Evolutionary conservation across 2,113 vertebrate genomes (phyloP).

Genomic region (Picathartes gymnocephalus): DNA sequence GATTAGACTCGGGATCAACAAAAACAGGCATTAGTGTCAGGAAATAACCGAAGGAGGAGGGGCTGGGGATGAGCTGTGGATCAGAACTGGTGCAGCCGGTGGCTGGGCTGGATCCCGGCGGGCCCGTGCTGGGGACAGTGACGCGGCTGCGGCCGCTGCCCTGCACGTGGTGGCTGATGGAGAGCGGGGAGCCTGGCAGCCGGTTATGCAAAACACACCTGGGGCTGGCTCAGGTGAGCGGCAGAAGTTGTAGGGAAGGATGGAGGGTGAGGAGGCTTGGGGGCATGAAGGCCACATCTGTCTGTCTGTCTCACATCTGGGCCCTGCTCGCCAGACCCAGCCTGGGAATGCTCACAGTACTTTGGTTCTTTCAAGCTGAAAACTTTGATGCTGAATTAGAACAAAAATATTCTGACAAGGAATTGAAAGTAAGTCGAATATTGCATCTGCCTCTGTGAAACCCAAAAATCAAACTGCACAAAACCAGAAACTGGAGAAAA

Average conservation of each 20-base stretch:
- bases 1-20: background rate
- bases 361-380: background rate
- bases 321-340: background rate
- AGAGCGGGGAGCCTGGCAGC: background rate
- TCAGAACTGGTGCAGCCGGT: background rate
- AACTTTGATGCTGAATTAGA: background rate
- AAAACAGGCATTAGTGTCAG: background rate
- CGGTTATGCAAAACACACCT: background rate
- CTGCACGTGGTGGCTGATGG: background rate
- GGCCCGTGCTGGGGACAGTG: background rate
- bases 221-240: background rate
- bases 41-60: background rate
- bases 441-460: background rate
- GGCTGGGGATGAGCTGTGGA: background rate
- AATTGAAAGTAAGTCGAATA: background rate
- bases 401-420: background rate
- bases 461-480: background rate
- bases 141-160: background rate
- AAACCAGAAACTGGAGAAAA: background rate
- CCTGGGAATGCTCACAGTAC: rapidly evolving
- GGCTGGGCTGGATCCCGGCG: background rate
- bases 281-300: background rate
- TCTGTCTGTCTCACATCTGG: background rate
- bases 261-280: background rate
- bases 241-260: background rate